phyloP scores from a whole-genome alignment of 2,888 invertebrate species.

The Philonicus albiceps region DNA sequence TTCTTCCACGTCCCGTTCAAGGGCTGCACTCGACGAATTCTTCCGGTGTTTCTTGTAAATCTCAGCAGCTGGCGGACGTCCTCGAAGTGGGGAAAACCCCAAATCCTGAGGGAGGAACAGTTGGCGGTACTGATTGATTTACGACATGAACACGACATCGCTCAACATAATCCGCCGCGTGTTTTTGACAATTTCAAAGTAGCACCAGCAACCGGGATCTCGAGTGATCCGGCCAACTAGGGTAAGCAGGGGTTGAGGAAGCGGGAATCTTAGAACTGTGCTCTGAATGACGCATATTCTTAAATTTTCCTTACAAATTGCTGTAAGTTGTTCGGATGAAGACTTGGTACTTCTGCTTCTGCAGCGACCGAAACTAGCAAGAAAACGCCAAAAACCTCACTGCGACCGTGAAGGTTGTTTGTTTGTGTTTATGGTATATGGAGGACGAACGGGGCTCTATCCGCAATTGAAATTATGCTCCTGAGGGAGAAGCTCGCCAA shows the following conservation, averaged over 20 bases:
- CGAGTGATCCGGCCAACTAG: neutral
- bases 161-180: conserved; percentile 16
- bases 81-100: neutral
- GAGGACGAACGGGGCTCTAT: neutral
- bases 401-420: neutral
- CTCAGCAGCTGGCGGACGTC: neutral
- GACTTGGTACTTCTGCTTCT: neutral
- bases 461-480: conserved; percentile 16
- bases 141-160: conserved; percentile 10
- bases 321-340: neutral
- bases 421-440: neutral
- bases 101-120: neutral
- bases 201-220: neutral
- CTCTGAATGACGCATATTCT: neutral
- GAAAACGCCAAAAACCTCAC: neutral
- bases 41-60: neutral
- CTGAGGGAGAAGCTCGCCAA: neutral
- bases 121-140: conserved; percentile 1
- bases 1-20: neutral
- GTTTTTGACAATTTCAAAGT: conserved; percentile 20
- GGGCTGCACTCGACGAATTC: neutral
- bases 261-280: neutral
- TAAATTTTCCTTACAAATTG: conserved; percentile 20
- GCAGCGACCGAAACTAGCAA: neutral
- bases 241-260: neutral